These are phyloP conservation scores for Scomber japonicus DNA, from an alignment of 2,113 vertebrate species.

Conservation along the genomic window DNA sequence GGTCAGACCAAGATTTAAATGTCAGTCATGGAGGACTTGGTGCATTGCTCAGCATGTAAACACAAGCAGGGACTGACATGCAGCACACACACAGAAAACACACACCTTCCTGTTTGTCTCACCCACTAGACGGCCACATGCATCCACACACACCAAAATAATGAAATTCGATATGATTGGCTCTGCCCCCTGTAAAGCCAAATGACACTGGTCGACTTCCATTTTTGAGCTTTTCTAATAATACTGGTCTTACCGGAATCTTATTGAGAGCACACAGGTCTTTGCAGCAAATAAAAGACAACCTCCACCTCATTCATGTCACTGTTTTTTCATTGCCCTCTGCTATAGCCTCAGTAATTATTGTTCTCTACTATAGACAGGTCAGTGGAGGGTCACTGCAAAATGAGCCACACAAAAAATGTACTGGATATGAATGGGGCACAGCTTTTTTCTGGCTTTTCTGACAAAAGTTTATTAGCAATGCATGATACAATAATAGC, in stretches of 20 bases:
- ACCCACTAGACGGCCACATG: not conserved
- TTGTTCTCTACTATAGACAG: slow-evolving; percentile 52
- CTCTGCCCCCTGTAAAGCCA: slow-evolving; percentile 75
- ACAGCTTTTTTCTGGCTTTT: not conserved
- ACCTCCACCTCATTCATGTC: slow-evolving; percentile 58
- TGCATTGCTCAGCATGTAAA: slow-evolving; percentile 40
- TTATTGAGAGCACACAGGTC: slow-evolving; percentile 76
- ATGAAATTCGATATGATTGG: slow-evolving; percentile 71
- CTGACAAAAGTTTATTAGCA: no score
- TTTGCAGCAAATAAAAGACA: slow-evolving; percentile 77
- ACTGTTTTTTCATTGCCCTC: slow-evolving; percentile 63
- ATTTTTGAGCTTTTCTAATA: slow-evolving; percentile 82
- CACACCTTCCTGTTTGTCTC: not conserved
- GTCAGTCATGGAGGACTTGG: slow-evolving; percentile 19
- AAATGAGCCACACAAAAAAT: slow-evolving; percentile 57
- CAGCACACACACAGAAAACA: slow-evolving; percentile 14
- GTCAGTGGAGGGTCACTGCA: slow-evolving; percentile 61
- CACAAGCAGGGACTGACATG: slow-evolving; percentile 3
- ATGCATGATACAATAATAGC: no score
- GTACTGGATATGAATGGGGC: slow-evolving; percentile 49
- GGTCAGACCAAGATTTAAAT: slow-evolving; percentile 52
- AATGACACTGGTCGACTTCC: slow-evolving; percentile 59
- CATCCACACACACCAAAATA: slow-evolving; percentile 39
- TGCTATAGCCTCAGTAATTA: slow-evolving; percentile 70
- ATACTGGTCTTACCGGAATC: slow-evolving; percentile 77